A percentile compares a stretch with the other conserved stretches of the same genome.
Conservation (phyloP, 2,888 invertebrate genomes). For the Oscheius sp. region DNA sequence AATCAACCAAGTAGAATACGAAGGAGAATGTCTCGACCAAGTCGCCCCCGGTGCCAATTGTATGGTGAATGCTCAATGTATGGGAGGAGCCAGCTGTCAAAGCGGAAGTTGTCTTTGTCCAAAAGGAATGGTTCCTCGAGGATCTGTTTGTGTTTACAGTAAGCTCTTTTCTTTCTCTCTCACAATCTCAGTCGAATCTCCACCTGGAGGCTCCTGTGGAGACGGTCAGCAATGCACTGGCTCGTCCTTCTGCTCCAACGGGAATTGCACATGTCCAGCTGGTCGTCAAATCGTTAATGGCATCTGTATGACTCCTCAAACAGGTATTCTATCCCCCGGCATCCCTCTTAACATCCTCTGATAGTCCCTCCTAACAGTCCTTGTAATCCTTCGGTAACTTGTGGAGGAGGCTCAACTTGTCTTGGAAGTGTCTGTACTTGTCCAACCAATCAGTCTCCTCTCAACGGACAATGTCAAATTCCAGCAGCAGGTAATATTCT, state of each 20-base stretch:
- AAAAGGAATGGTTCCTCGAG: constrained; percentile 30
- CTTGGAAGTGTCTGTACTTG: constrained; percentile 53
- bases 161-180: background rate
- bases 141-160: constrained; percentile 34
- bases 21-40: constrained; percentile 64
- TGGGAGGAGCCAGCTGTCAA: constrained; percentile 64
- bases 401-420: constrained; percentile 49
- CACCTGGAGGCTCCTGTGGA: constrained; percentile 15
- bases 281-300: constrained; percentile 57
- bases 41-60: constrained; percentile 63
- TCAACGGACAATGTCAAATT: constrained; percentile 57
- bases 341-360: constrained; percentile 23
- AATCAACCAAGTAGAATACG: constrained; percentile 63
- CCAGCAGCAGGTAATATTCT: constrained; percentile 57
- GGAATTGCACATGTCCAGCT: constrained; percentile 47
- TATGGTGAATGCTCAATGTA: constrained; percentile 67
- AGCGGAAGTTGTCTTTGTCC: constrained; percentile 43
- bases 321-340: constrained; percentile 52
- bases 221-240: constrained; percentile 55
- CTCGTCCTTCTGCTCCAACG: constrained; percentile 64
- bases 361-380: constrained; percentile 64
- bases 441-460: constrained; percentile 42
- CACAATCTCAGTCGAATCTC: constrained; percentile 13
- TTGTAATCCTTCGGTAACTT: constrained; percentile 44
- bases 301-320: constrained; percentile 65